Evolutionary conservation across 2,888 invertebrate genomes (phyloP).

Genomic region (Bimastos eiseni): DNA sequence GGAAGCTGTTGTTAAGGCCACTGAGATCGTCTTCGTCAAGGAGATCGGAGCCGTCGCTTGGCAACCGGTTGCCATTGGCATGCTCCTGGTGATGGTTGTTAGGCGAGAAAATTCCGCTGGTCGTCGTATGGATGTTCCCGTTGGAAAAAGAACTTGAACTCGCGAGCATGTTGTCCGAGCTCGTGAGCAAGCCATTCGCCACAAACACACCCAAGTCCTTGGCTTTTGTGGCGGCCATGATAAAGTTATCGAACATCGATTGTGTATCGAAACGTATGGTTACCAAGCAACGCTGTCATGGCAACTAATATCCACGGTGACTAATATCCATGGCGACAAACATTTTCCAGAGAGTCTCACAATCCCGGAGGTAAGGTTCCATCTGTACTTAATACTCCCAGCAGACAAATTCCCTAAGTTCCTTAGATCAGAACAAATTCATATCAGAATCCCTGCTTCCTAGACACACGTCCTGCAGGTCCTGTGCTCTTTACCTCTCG

Average conservation of each 20-base stretch:
- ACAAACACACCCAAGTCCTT: background rate
- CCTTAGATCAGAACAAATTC: background rate
- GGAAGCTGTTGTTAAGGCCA: conserved; percentile 6
- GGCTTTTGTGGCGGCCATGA: background rate
- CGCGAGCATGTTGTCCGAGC: background rate
- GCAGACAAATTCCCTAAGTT: background rate
- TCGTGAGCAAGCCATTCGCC: background rate
- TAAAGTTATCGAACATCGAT: conserved; percentile 4
- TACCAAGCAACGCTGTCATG: background rate
- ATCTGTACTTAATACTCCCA: background rate
- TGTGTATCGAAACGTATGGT: background rate
- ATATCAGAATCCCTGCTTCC: background rate
- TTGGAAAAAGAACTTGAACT: background rate
- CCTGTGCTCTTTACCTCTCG: too few relatives aligned
- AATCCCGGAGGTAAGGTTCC: background rate
- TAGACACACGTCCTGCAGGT: background rate
- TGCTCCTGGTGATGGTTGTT: background rate
- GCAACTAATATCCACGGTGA: background rate
- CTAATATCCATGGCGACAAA: background rate
- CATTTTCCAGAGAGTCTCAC: background rate
- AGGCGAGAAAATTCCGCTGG: background rate
- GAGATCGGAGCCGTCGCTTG: background rate
- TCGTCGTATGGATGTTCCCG: background rate
- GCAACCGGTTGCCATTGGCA: background rate
- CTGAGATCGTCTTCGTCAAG: background rate